Base-by-base conservation (phyloP, 2,797 vertebrate genomes). In the Rhyacichthys aspro region DNA sequence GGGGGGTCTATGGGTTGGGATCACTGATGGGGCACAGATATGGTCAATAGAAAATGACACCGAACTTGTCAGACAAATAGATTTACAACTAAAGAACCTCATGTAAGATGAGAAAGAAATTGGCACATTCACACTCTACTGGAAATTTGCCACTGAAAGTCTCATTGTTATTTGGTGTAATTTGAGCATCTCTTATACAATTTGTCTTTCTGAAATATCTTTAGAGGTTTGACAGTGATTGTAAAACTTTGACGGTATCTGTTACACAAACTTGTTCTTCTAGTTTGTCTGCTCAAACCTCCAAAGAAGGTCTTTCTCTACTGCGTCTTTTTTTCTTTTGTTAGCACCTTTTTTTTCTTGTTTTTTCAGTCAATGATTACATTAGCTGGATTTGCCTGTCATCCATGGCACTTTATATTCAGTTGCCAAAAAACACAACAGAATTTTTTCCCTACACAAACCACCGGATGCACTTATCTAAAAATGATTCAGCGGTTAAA, bases 401-500 rank as follows among this genome's bases (percentile, higher is more conserved):
- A 55, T 42, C 18, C 62, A 69, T 14, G 67, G 34, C 52, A 63
- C 50, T 64, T 62, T 50, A 73, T 62, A 64, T 68, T 73, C 54
- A 69, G 58, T 48, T 45, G 16, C 43, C 39, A 9, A 32, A 63
- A 58, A 47, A 2, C 7, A 46, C 65, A 63, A 59, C 19, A 58
- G 63, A 55, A 75, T 49, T 52, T 50, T 72, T 46, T 49, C 19
- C 37, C 59, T 43, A 37, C 59, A 41, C 45, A 47, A 28, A 50
- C 65, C 18, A 59, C 57, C 67, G 18, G 72, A 62, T 83, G 62
- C 74, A 81, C 83, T 88, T 83, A 85, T 85, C 77, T 84, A 75
- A 80, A 84, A 88, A 86, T 84, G 78, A 86, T 76, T 84, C 85
- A 75, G 86, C 85, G 82, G 86, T 87, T 86, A 88, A 90, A 90